Evolutionary conservation across 2,113 vertebrate genomes (phyloP), one percentile per base, ranked within the genome.

Genomic region (Corythoichthys haematopterus): DNA sequence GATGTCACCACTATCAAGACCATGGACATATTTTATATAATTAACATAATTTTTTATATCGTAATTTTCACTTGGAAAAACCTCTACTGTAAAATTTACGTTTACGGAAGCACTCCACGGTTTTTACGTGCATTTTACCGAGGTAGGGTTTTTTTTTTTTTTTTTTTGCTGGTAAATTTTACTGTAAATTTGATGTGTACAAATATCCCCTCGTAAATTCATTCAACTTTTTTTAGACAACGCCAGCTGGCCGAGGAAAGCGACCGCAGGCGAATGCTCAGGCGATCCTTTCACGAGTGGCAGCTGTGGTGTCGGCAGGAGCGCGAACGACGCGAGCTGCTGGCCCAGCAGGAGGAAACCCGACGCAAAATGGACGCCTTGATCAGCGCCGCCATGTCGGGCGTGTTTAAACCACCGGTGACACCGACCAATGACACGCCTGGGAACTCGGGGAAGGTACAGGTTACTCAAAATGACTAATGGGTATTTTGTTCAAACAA

Each of bases 291-390:
- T 62, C 77, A 74, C 57, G 91, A 92, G 2, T 98, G 97, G 96
- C 92, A 86, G 71, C 46, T 28, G n/a, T 95, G 94, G 93, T 88
- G 90, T 78, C 88, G 13, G 64, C 77, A 52, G 0, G 91, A 94
- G 78, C 82, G 12, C 8, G 87, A 90, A 35, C 88, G 89, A 46
- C 84, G 71, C 70, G 84, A 92, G 48, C 87, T 96, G 66, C 86
- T 92, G 16, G 64, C 76, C 6, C 87, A 81, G 69, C 95, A 93
- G 57, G 89, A 94, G 60, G 90, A 95, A 85, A 98, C 77, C 0
- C 91, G 87, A 33, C 88, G 66, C 75, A 98, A 94, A 86, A 96
- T 98, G 93, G 88, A 88, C 3, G 90, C 91, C 64, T 84, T 98
- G 70, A 90, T 98, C 52, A 74, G 84, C 12, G 92, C 92, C 36